A percentile compares a stretch with the other conserved stretches of the same genome.
Evolutionary conservation across 2,113 vertebrate genomes (phyloP).

Genomic region (Dunckerocampus dactyliophorus): DNA sequence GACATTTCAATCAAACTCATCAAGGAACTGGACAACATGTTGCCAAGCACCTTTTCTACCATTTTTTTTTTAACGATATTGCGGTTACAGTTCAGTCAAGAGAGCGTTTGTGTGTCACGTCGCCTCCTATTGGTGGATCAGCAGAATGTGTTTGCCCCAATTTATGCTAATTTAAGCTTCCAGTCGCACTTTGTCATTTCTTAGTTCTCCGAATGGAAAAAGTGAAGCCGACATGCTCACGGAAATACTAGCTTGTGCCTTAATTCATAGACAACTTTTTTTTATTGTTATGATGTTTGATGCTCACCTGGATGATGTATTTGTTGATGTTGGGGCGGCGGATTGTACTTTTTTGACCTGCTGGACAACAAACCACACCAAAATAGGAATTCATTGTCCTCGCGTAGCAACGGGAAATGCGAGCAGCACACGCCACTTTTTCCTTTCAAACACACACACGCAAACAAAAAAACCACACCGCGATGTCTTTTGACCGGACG

Average conservation of each 20-base stretch:
- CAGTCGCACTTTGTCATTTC: slow-evolving; percentile 60
- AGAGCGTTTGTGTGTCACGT: slow-evolving; percentile 22
- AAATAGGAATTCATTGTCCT: slow-evolving; percentile 36
- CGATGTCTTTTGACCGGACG: slow-evolving; percentile 13
- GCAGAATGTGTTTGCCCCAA: slow-evolving; percentile 5
- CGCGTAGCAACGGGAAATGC: slow-evolving; percentile 52
- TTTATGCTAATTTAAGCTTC: slow-evolving; percentile 52
- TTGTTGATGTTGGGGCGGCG: neutral
- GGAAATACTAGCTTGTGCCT: slow-evolving; percentile 63
- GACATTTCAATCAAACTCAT: neutral
- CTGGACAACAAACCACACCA: slow-evolving; percentile 22
- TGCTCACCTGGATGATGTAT: neutral
- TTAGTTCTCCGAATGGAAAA: slow-evolving; percentile 38
- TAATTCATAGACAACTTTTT: slow-evolving; percentile 32
- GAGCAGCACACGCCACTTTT: slow-evolving; percentile 67
- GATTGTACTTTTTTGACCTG: slow-evolving; percentile 10
- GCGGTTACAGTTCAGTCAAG: slow-evolving; percentile 30
- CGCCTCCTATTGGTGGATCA: slow-evolving; percentile 27
- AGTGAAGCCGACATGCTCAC: slow-evolving; percentile 21
- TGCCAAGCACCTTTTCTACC: slow-evolving; percentile 75
- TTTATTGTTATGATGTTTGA: neutral
- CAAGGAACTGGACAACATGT: slow-evolving; percentile 38
- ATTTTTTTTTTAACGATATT: slow-evolving; percentile 55
- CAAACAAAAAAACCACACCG: slow-evolving; percentile 15
- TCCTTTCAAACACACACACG: slow-evolving; percentile 22